phyloP scores from a whole-genome alignment of 2,888 invertebrate genomes.

The Mythimna loreyi region DNA sequence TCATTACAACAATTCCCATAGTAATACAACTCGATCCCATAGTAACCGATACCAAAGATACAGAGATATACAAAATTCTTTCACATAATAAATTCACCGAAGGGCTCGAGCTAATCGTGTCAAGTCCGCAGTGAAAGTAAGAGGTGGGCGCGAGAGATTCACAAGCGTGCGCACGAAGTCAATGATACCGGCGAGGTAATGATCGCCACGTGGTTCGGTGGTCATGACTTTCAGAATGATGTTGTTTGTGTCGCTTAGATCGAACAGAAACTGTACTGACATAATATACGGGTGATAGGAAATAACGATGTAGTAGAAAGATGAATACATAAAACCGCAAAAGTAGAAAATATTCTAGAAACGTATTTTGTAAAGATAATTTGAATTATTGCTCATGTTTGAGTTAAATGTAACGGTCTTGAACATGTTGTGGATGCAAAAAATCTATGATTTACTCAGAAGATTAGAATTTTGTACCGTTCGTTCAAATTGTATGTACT shows the following conservation, averaged over 20 bases:
- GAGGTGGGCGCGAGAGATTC: constrained; percentile 60
- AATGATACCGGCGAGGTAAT: constrained; percentile 32
- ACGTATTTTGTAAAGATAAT: not conserved
- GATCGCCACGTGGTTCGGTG: constrained; percentile 40
- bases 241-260: not conserved
- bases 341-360: not conserved
- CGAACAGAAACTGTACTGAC: not conserved
- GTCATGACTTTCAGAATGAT: constrained; percentile 45
- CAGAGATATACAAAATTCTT: constrained; percentile 47
- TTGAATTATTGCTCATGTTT: not conserved
- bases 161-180: constrained; percentile 38
- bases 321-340: not conserved
- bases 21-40: constrained; percentile 26
- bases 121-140: constrained; percentile 81
- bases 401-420: not conserved
- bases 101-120: constrained; percentile 74
- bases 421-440: not conserved
- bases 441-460: no score
- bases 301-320: not conserved
- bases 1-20: constrained; percentile 35
- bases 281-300: not conserved
- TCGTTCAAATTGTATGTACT: no score
- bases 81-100: constrained; percentile 64
- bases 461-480: not conserved
- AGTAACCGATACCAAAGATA: constrained; percentile 34